A percentile compares a stretch with the other conserved stretches of the same genome.
Conservation (phyloP, 2,113 vertebrate genomes). For the Gallinago jamesoni region DNA sequence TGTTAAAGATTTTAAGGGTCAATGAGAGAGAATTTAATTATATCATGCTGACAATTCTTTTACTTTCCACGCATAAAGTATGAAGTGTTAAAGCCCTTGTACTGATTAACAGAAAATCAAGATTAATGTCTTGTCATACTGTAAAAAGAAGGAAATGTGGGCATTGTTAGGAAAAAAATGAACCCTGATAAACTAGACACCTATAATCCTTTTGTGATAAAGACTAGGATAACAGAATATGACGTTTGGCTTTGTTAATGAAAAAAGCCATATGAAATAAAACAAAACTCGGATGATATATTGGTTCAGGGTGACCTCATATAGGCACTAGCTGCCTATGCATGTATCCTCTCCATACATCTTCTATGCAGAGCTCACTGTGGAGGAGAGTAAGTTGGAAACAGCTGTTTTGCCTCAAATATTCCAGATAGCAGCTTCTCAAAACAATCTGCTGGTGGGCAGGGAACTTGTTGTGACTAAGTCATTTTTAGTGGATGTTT, state of each 20-base stretch:
- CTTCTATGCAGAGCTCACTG: not conserved
- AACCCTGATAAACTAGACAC: constrained; percentile 6
- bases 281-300: constrained; percentile 25
- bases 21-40: constrained; percentile 13
- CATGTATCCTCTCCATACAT: not conserved
- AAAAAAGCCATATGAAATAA: constrained; percentile 7
- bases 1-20: constrained; percentile 12
- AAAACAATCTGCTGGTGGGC: constrained; percentile 23
- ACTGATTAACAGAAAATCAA: not conserved
- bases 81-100: constrained; percentile 15
- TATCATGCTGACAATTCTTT: constrained; percentile 12
- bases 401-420: constrained; percentile 37
- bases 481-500: constrained; percentile 26
- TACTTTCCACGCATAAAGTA: not conserved
- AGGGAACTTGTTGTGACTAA: constrained; percentile 8
- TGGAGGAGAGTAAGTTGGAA: not conserved
- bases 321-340: not conserved
- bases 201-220: constrained; percentile 10
- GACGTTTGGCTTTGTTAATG: constrained; percentile 17
- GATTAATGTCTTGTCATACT: constrained; percentile 11
- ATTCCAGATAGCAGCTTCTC: constrained; percentile 23
- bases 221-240: not conserved
- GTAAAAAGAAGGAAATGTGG: not conserved
- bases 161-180: not conserved
- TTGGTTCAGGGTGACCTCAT: constrained; percentile 33